These are phyloP conservation scores for Schizaphis graminum DNA, from an alignment of 2,888 invertebrate species.

Conservation along the genomic window DNA sequence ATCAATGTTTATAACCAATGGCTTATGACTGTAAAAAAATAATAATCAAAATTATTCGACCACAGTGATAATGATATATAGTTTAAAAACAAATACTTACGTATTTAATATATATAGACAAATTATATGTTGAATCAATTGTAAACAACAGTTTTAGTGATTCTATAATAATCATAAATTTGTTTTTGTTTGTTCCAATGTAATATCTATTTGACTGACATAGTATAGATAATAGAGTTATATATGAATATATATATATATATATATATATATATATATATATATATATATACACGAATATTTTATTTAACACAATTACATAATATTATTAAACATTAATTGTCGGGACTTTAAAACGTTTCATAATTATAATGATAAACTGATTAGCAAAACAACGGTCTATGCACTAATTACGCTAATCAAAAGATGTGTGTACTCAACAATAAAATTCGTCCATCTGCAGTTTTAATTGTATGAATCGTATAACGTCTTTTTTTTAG, in stretches of 20 bases:
- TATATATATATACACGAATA: background rate
- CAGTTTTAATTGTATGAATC: background rate
- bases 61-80: background rate
- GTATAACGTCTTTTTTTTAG: background rate
- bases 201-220: background rate
- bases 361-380: background rate
- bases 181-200: background rate
- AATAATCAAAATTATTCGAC: background rate
- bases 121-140: background rate
- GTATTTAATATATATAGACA: background rate
- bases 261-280: background rate
- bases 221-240: background rate
- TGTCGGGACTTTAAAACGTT: background rate
- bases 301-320: background rate
- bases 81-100: background rate
- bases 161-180: background rate
- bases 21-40: background rate
- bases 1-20: background rate
- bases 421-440: background rate
- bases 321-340: background rate
- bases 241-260: background rate
- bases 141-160: background rate
- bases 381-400: background rate
- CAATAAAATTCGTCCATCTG: background rate
- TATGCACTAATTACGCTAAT: background rate